These are phyloP conservation scores for Erpetoichthys calabaricus DNA, from an alignment of 2,797 vertebrate genomes.

Conservation along the genomic window DNA sequence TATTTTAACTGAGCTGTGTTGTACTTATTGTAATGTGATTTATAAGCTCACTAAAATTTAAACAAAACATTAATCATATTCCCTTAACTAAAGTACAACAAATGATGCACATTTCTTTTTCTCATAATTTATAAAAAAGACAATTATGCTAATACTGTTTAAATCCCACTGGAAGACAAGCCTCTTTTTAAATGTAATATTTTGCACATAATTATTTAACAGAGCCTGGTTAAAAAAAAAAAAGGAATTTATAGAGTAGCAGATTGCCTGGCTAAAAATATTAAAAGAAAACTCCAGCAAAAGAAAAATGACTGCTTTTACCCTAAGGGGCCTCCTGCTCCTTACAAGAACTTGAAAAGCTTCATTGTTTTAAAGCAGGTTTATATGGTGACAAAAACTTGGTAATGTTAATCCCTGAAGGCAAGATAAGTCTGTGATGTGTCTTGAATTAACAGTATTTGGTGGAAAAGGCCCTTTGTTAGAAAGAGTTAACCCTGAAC, in stretches of 20 bases:
- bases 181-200: neutral
- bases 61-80: too few relatives aligned
- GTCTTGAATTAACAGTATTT: neutral
- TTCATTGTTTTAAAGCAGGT: too few relatives aligned
- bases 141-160: too few relatives aligned
- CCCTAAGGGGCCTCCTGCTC: too few relatives aligned
- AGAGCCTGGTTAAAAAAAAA: neutral
- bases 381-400: too few relatives aligned
- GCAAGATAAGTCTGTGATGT: neutral
- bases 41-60: too few relatives aligned
- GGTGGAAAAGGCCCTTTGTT: neutral
- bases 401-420: neutral
- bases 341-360: too few relatives aligned
- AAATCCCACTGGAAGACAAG: neutral
- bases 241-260: neutral
- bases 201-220: neutral
- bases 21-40: too few relatives aligned
- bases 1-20: too few relatives aligned
- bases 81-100: too few relatives aligned
- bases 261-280: neutral
- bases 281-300: neutral
- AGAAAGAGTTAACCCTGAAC: constrained; percentile 1
- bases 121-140: too few relatives aligned
- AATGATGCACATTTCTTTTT: too few relatives aligned
- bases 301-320: neutral